Conservation (phyloP, 2,113 vertebrate species). For the Menidia beryllina region DNA sequence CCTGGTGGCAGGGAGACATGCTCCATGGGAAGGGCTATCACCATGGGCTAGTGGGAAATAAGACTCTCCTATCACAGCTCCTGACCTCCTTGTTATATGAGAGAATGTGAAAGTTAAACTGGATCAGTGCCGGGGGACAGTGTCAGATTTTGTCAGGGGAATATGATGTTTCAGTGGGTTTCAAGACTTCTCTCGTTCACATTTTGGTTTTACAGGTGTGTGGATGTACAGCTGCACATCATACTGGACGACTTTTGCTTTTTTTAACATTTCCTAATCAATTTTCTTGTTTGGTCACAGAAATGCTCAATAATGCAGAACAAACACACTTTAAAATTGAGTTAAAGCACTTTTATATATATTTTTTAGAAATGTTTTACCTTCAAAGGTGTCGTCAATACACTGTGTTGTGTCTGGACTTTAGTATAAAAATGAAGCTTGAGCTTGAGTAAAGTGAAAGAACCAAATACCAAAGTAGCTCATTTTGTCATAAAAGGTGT, state of each 20-base stretch:
- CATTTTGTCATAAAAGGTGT: slow-evolving; percentile 1
- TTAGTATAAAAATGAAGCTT: not conserved
- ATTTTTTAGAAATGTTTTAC: not conserved
- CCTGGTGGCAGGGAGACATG: slow-evolving; percentile 58
- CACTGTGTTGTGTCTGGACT: not conserved
- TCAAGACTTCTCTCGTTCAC: slow-evolving; percentile 36
- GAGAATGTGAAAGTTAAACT: slow-evolving; percentile 70
- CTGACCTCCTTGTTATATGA: slow-evolving; percentile 67
- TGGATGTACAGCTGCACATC: not conserved
- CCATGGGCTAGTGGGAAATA: slow-evolving; percentile 56
- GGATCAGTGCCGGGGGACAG: slow-evolving; percentile 63
- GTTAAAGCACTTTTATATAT: not conserved
- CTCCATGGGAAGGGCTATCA: slow-evolving; percentile 60
- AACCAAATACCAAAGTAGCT: slow-evolving; percentile 14
- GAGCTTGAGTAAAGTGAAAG: not conserved
- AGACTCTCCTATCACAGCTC: slow-evolving; percentile 57
- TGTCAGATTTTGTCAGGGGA: slow-evolving; percentile 59
- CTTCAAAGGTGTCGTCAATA: not conserved
- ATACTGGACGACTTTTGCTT: too few species aligned
- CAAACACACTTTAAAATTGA: not conserved
- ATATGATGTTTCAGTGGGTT: slow-evolving; percentile 62
- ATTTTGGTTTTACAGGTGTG: not conserved
- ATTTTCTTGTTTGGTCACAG: too few species aligned
- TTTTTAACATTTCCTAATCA: too few species aligned
- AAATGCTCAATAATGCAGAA: not conserved